These are phyloP conservation scores for Bovichtus variegatus DNA, from an alignment of 2,797 vertebrate species.

Conservation along the genomic window DNA sequence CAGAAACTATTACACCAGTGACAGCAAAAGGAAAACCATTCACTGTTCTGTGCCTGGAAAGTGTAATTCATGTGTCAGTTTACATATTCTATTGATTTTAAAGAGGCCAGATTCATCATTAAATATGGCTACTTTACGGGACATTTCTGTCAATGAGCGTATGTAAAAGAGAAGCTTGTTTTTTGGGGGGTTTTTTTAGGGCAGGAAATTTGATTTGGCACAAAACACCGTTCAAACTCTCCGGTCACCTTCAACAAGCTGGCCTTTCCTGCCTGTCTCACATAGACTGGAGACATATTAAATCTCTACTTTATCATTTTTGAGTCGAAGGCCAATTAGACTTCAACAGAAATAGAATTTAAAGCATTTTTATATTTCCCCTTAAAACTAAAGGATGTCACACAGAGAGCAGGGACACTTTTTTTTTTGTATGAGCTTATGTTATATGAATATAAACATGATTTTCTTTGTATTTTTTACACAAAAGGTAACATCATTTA, in stretches of 20 bases:
- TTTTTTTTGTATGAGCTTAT: neutral
- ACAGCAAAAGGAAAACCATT: neutral
- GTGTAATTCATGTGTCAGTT: neutral
- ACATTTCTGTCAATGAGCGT: conserved; percentile 45
- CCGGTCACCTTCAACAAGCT: conserved; percentile 69
- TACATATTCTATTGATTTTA: neutral
- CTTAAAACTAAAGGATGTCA: neutral
- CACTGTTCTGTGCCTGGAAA: neutral
- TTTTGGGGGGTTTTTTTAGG: conserved; percentile 44
- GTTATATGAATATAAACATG: neutral
- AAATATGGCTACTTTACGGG: neutral
- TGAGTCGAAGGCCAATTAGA: neutral
- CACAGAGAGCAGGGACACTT: neutral
- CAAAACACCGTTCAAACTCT: conserved; percentile 29
- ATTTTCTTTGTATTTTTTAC: neutral
- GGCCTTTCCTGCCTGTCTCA: neutral
- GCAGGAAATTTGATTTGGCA: conserved; percentile 74
- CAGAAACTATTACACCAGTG: conserved; percentile 65
- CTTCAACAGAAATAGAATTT: neutral
- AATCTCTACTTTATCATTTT: conserved; percentile 1
- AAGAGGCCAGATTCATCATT: neutral
- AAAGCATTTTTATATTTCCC: neutral
- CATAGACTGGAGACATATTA: neutral
- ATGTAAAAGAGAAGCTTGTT: conserved; percentile 44
- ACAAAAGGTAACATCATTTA: neutral